Percentiles rank a stretch among this genome's conserved stretches.
These are phyloP conservation scores for Zaprionus africanus DNA, from an alignment of 1,140 invertebrate species.

Conservation along the genomic window DNA sequence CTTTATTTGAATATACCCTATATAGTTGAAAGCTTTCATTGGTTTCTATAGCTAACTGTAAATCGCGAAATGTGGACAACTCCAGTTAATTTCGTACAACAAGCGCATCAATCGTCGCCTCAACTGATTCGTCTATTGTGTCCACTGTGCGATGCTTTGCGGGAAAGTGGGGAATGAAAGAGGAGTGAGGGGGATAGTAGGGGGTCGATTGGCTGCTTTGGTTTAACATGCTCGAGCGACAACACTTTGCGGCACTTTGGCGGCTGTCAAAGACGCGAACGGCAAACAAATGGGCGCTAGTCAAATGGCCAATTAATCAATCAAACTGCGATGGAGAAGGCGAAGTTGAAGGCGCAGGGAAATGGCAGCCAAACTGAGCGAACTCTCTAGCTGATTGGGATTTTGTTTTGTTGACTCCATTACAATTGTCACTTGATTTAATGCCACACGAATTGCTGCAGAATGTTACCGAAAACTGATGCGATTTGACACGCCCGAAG, in stretches of 20 bases:
- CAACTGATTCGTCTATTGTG: slow-evolving; percentile 27
- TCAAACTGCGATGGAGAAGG: slow-evolving; percentile 37
- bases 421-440: slow-evolving; percentile 75
- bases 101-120: slow-evolving; percentile 15
- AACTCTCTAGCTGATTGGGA: slow-evolving; percentile 8
- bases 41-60: background rate
- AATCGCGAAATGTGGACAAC: background rate
- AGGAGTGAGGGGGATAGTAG: background rate
- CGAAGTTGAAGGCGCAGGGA: background rate
- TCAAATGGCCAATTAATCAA: slow-evolving; percentile 78
- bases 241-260: slow-evolving; percentile 29
- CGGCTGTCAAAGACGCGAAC: slow-evolving; percentile 48
- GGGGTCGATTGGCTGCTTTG: background rate
- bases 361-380: background rate
- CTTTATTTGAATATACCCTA: background rate
- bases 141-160: background rate
- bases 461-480: slow-evolving; percentile 19
- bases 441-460: slow-evolving; percentile 30
- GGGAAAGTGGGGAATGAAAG: background rate
- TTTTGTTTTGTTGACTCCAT: slow-evolving; percentile 29
- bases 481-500: slow-evolving; percentile 48
- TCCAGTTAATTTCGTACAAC: background rate
- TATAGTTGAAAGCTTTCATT: background rate
- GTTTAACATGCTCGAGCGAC: slow-evolving; percentile 4
- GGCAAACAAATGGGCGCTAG: slow-evolving; percentile 56